These are phyloP conservation scores for Gastracanthus pulcherrimus DNA, from an alignment of 2,888 invertebrate species.

Conservation along the genomic window DNA sequence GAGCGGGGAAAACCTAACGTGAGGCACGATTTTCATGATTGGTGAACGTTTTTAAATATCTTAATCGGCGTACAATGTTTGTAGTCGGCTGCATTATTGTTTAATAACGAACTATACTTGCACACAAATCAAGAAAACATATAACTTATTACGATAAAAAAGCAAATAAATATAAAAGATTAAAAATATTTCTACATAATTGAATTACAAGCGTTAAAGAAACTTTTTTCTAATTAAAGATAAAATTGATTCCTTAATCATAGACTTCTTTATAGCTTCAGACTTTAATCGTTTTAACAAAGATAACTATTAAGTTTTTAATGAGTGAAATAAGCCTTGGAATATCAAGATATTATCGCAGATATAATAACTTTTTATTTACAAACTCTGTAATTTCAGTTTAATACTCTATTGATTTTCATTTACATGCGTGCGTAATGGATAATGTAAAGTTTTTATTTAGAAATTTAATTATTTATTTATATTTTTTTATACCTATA, in stretches of 20 bases:
- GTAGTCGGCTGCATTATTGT: too few relatives aligned
- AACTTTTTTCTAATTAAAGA: background rate
- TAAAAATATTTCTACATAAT: too few relatives aligned
- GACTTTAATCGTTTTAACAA: background rate
- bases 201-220: too few relatives aligned
- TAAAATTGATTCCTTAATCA: background rate
- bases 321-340: slow-evolving; percentile 21
- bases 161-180: too few relatives aligned
- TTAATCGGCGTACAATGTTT: background rate
- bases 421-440: too few relatives aligned
- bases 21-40: background rate
- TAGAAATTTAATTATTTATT: too few relatives aligned
- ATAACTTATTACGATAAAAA: too few relatives aligned
- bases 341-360: background rate
- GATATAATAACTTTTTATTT: background rate
- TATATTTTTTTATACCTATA: too few relatives aligned
- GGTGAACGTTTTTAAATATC: background rate
- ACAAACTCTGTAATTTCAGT: background rate
- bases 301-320: background rate
- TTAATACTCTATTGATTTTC: too few relatives aligned
- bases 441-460: too few relatives aligned
- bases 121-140: too few relatives aligned
- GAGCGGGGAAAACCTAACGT: background rate
- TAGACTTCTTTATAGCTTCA: background rate
- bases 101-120: too few relatives aligned